These are phyloP conservation scores for Blastobasis adustella DNA, from an alignment of 2,888 invertebrate genomes.

Conservation along the genomic window DNA sequence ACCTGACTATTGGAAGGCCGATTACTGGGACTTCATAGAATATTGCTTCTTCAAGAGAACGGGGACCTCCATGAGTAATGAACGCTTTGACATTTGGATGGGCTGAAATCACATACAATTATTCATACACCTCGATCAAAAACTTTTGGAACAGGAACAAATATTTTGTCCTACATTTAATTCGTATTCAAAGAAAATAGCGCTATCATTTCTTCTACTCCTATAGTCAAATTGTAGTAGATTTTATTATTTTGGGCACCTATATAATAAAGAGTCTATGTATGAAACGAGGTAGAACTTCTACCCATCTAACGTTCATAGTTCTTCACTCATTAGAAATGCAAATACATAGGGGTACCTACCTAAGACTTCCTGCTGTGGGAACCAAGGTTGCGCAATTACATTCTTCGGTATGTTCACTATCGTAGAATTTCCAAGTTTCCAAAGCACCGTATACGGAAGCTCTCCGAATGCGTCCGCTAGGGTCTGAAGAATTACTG, in stretches of 20 bases:
- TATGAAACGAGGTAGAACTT: too few species aligned
- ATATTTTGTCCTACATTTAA: too few species aligned
- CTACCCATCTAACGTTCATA: too few species aligned
- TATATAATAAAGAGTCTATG: too few species aligned
- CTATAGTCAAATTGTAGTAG: too few species aligned
- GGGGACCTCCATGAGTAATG: slow-evolving; percentile 56
- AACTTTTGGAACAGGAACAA: too few species aligned
- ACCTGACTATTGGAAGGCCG: slow-evolving; percentile 49
- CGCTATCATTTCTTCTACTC: too few species aligned
- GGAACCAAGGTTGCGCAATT: slow-evolving; percentile 62
- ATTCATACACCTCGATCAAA: too few species aligned
- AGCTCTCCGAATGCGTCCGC: slow-evolving; percentile 60
- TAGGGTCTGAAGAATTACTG: slow-evolving; percentile 46
- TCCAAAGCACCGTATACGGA: slow-evolving; percentile 69
- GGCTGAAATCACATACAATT: slow-evolving; percentile 29
- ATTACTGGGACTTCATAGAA: slow-evolving; percentile 58
- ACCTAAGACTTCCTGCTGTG: slow-evolving; percentile 74
- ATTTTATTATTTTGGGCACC: too few species aligned
- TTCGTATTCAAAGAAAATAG: too few species aligned
- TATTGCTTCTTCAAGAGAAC: slow-evolving; percentile 64
- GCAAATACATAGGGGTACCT: slow-evolving; percentile 5
- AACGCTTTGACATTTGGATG: slow-evolving; percentile 62
- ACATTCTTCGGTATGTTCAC: slow-evolving; percentile 61
- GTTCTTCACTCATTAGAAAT: too few species aligned
- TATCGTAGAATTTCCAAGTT: slow-evolving; percentile 57